A percentile compares a stretch with the other conserved stretches of the same genome.
phyloP scores from a whole-genome alignment of 2,888 invertebrate genomes.

The Diloba caeruleocephala region DNA sequence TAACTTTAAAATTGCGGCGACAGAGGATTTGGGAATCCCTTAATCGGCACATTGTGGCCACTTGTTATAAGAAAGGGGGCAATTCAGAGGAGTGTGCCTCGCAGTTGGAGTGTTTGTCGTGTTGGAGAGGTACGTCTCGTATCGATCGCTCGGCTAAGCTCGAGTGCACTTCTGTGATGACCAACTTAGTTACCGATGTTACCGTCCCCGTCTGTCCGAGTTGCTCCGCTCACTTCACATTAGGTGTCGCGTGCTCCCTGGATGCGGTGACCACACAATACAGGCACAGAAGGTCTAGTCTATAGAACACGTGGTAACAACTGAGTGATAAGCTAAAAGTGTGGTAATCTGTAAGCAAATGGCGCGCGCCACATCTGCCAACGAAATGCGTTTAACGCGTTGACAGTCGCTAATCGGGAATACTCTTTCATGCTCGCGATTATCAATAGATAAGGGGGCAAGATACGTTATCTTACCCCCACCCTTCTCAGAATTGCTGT shows the following conservation, averaged over 20 bases:
- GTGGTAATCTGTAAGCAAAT: too few species aligned
- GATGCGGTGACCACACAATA: neutral
- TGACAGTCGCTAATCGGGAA: too few species aligned
- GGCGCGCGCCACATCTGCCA: too few species aligned
- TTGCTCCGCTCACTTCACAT: neutral
- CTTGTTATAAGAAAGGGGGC: conserved; percentile 5
- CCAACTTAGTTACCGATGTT: neutral
- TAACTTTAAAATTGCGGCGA: conserved; percentile 12
- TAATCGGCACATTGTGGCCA: conserved; percentile 7
- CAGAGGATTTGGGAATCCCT: conserved; percentile 12
- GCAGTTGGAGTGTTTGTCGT: conserved; percentile 4
- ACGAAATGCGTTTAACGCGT: too few species aligned
- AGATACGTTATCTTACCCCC: too few species aligned
- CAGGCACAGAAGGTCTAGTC: neutral
- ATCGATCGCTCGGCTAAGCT: neutral
- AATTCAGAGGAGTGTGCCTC: conserved; percentile 6
- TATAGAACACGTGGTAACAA: too few species aligned
- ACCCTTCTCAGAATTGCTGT: too few species aligned
- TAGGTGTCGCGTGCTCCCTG: neutral
- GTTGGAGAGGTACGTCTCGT: neutral
- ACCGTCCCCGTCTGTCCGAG: neutral
- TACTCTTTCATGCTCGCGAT: too few species aligned
- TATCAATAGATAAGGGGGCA: too few species aligned
- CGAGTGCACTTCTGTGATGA: neutral
- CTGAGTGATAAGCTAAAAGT: too few species aligned